Evolutionary conservation across 2,113 vertebrate species (phyloP).

Genomic region (Engystomops pustulosus): DNA sequence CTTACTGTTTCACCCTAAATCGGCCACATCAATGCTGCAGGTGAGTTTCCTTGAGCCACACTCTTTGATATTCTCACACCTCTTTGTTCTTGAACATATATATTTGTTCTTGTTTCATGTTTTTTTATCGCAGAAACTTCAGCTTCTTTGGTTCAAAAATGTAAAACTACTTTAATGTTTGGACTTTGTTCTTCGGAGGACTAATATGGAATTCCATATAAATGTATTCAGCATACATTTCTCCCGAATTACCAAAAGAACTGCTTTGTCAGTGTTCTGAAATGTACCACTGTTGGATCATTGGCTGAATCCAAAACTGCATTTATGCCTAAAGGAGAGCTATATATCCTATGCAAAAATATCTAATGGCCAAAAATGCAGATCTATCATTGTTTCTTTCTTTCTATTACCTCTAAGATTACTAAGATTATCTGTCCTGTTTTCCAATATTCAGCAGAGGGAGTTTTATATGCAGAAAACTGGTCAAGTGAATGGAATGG

Average conservation of each 20-base stretch:
- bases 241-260: neutral
- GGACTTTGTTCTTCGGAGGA: conserved; percentile 23
- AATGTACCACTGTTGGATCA: neutral
- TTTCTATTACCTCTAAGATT: no score
- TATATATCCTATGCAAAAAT: no score
- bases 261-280: neutral
- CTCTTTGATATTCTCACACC: conserved; percentile 57
- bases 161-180: conserved; percentile 9
- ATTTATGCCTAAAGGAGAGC: no score
- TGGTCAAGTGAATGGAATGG: no score
- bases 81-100: conserved; percentile 42
- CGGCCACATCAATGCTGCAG: conserved; percentile 61
- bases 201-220: neutral
- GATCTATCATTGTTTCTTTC: no score
- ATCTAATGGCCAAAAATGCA: no score
- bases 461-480: no score
- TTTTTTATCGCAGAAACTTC: neutral
- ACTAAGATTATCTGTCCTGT: no score
- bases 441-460: no score
- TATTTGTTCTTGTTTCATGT: conserved; percentile 11
- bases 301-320: no score
- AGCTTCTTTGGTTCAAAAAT: conserved; percentile 14
- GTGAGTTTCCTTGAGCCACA: conserved; percentile 62
- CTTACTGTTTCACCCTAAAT: fast-evolving
- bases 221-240: neutral